phyloP scores from a whole-genome alignment of 2,113 vertebrate genomes.

The Ophthalmolycus amberensis region DNA sequence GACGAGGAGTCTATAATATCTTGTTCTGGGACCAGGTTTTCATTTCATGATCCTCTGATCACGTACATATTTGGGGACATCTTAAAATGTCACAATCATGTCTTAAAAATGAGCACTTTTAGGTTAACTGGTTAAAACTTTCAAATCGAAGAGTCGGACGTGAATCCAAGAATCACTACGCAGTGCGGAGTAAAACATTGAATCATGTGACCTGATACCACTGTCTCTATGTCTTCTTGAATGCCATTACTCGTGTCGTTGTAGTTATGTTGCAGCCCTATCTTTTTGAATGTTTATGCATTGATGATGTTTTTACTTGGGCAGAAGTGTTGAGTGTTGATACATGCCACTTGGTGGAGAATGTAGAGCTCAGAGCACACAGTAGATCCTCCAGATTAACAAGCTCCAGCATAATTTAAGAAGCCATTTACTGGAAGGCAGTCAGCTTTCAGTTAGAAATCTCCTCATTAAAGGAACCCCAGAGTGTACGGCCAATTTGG shows the following conservation, averaged over 20 bases:
- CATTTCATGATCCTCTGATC: slow-evolving; percentile 11
- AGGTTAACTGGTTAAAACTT: not conserved
- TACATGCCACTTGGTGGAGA: not conserved
- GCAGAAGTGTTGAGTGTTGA: slow-evolving; percentile 6
- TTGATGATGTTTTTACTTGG: not conserved
- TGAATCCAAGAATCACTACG: not conserved
- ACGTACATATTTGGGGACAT: not conserved
- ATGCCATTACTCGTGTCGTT: not conserved
- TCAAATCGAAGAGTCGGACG: not conserved
- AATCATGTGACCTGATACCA: not conserved
- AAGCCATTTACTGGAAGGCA: slow-evolving; percentile 38
- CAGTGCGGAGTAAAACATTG: not conserved
- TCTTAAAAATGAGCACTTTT: not conserved
- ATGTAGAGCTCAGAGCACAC: not conserved
- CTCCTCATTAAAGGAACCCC: slow-evolving; percentile 47
- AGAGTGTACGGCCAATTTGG: slow-evolving; percentile 47
- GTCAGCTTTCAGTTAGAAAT: slow-evolving; percentile 29
- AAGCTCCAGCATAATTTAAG: slow-evolving; percentile 46
- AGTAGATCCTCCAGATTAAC: slow-evolving; percentile 42
- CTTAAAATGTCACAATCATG: slow-evolving; percentile 1
- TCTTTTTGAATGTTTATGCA: not conserved
- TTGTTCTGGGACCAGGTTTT: not conserved
- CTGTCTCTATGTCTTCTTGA: not conserved
- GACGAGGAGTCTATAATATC: not conserved
- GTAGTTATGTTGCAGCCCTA: not conserved